Evolutionary conservation across 2,797 vertebrate species (phyloP).

Genomic region (Poecilia velifera): DNA sequence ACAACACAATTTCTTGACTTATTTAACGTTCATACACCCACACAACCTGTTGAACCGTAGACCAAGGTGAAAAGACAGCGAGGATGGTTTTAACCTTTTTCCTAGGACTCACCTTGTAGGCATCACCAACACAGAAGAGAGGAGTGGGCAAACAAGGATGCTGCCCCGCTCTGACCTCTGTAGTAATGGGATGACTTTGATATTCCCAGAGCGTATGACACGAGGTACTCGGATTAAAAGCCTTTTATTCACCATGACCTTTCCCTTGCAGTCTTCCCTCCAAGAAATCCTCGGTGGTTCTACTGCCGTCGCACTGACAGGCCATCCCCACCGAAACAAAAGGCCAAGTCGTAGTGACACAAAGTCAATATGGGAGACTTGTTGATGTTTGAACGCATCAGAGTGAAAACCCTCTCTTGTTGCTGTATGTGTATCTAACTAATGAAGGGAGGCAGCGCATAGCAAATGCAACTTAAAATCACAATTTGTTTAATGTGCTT

Average conservation of each 20-base stretch:
- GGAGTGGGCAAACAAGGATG: conserved; percentile 56
- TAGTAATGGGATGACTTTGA: conserved; percentile 77
- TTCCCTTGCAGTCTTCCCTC: conserved; percentile 73
- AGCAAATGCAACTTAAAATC: conserved; percentile 41
- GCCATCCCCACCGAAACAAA: conserved; percentile 78
- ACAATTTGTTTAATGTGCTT: conserved; percentile 5
- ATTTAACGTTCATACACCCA: conserved; percentile 31
- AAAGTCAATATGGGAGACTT: conserved; percentile 79
- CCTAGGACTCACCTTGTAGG: conserved; percentile 61
- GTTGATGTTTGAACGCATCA: conserved; percentile 68
- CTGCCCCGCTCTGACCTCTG: conserved; percentile 64
- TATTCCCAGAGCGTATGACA: conserved; percentile 75
- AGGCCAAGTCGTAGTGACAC: conserved; percentile 81
- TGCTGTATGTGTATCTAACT: conserved; percentile 45
- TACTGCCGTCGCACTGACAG: conserved; percentile 65
- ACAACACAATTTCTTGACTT: conserved; percentile 28
- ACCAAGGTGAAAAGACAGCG: conserved; percentile 21
- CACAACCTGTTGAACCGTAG: conserved; percentile 14
- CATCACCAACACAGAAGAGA: conserved; percentile 60
- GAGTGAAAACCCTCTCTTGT: conserved; percentile 62
- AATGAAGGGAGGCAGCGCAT: conserved; percentile 17
- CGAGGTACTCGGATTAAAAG: conserved; percentile 78
- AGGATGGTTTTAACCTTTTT: conserved; percentile 68
- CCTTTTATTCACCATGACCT: conserved; percentile 81
- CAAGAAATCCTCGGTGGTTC: conserved; percentile 73